phyloP scores from a whole-genome alignment of 2,797 vertebrate genomes.

The Graptemys geographica region DNA sequence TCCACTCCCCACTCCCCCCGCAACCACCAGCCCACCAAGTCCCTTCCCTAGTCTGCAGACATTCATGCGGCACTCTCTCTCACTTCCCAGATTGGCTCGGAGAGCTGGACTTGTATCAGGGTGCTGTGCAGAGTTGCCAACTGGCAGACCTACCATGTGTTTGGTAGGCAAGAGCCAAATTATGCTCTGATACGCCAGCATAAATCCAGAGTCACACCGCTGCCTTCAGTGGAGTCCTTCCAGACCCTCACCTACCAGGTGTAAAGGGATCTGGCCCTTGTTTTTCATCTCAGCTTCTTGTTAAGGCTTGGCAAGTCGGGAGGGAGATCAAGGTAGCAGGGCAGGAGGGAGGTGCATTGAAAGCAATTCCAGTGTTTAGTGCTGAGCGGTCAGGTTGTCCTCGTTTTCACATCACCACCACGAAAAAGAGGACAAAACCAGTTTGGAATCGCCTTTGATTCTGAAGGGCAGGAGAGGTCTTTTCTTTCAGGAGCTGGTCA shows the following conservation, averaged over 20 bases:
- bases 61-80: neutral
- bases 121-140: neutral
- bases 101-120: neutral
- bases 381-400: neutral
- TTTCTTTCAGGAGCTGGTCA: neutral
- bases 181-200: neutral
- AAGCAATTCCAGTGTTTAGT: neutral
- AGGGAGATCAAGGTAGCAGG: neutral
- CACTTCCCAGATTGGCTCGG: neutral
- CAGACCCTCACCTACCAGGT: accelerated
- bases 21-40: neutral
- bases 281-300: neutral
- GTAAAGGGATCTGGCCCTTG: accelerated
- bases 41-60: neutral
- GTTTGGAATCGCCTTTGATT: neutral
- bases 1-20: accelerated
- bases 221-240: neutral
- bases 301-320: neutral
- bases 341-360: neutral
- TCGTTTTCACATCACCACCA: neutral
- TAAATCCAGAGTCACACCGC: accelerated
- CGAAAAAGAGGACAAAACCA: neutral
- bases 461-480: neutral
- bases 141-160: neutral
- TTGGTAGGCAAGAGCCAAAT: constrained; percentile 20